Base-by-base conservation (phyloP, 2,113 vertebrate genomes). In the Thamnaconus septentrionalis region DNA sequence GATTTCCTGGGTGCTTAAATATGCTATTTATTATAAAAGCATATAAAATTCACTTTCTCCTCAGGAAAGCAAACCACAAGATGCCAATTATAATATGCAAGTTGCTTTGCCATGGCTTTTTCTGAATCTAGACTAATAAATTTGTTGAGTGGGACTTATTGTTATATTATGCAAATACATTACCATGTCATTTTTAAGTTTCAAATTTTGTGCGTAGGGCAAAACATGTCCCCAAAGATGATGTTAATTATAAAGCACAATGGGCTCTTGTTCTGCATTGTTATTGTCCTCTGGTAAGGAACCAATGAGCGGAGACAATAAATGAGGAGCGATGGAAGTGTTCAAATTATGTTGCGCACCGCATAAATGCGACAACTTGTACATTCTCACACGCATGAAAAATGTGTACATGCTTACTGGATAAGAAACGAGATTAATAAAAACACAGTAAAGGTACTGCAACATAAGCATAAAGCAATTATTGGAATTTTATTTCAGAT, bases 1-100 rank as follows among this genome's bases (percentile, higher is more conserved):
- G 95, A 97, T 96, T 96, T 94, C 95, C 93, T 96, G 94, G 94
- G 93, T 93, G 95, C 94, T 94, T 98, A 98, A 98, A 97, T 96
- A 95, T 94, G 96, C 94, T 95, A 98, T 99, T 98, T 98, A 97
- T 99, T 97, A 98, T 94, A 91, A 93, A 92, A 93, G 93, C 94
- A 94, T 93, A 95, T 94, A 94, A 95, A 93, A 95, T 94, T 93
- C 94, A 93, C 92, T 93, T 94, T 94, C 76, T 88, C 93, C 94
- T 94, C 89, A 94, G 94, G 95, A 97, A 95, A 93, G 94, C 94
- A 96, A 96, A 94, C 94, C 91, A 91, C 91, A 91, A 92, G 91
- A 93, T 92, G 91, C 90, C 91, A 91, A 91, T 93, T 92, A 92
- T 76, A 87, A 83, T 75, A 78, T 69, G 86, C 91, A 88, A 91